Base-by-base conservation (phyloP, 2,113 vertebrate species). In the Sorex araneus region DNA sequence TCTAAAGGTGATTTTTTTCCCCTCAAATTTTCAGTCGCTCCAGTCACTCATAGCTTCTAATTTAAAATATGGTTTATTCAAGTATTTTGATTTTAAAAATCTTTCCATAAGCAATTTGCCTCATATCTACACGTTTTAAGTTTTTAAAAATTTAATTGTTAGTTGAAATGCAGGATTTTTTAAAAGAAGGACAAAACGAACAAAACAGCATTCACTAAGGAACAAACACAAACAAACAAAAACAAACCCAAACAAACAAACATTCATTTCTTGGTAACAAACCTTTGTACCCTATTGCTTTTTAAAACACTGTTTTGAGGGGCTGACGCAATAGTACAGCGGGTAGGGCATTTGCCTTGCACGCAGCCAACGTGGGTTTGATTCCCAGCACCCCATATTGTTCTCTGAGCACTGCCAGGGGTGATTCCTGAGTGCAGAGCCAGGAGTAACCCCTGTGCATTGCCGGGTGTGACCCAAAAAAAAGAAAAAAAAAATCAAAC, bases 11-110 rank as follows among this genome's bases (percentile, higher is more conserved):
- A 45, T 16, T 16, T 54, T 16, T 54, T 45, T 81, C 71, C 74
- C 84, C 36, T 87, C 28, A 4, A 43, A 64, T 91, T 91, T 90
- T 60, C 28, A 95, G 69, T 34, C n/a, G 82, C 83, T 95, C 47
- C 43, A 76, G 71, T 85, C n/a, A n/a, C n/a, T 90, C 50, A 88
- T 36, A 93, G 47, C 54, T 94, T 87, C 69, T 95, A 94, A 82
- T 90, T 94, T 87, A 88, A 92, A 93, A 84, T 23, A 66, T 74
- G 63, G 13, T 27, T 92, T 84, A 69, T 85, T 87, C 18, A 79
- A 94, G 34, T 67, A 28, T 69, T 64, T 50, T 78, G 71, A 84
- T 80, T 57, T 75, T 90, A 89, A 63, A 79, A 8, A 85, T 73
- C 30, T 76, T 36, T 66, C 91, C 82, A 45, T 74, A 79, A 92